Base-by-base conservation (phyloP, 1,140 invertebrate species). In the Heliconius hermathena region DNA sequence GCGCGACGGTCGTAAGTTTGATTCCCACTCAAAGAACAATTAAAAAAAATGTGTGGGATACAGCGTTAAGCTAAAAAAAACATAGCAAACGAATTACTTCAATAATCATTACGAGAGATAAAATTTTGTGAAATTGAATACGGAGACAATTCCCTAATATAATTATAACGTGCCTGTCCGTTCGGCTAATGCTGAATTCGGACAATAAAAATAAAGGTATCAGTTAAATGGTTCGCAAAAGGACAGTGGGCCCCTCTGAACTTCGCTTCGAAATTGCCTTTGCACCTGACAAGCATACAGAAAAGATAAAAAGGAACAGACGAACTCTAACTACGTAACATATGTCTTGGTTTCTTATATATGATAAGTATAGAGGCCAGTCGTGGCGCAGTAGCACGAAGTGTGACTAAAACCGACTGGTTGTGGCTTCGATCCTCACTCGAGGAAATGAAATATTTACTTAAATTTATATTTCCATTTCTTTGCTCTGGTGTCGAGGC, bases 171-270 rank as follows among this genome's bases (percentile, higher is more conserved):
- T 85, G 84, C 72, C 78, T 83, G 5, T 57, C 79, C 79, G 33
- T 77, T 77, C 22, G 20, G 52, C 26, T 77, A 74, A 81, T 74
- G 79, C 52, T 71, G 71, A 41, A 78, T 78, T 76, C 66, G 71
- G 71, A 76, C 77, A 87, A 89, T 89, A 90, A 90, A 90, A 88
- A 83, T 84, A 86, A 90, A 86, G 82, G 85, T 85, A 85, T 82
- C 74, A 82, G 82, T 77, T 76, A 77, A 82, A 82, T 84, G 86
- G 85, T 84, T 86, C 83, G 82, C 82, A 82, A 85, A 87, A 81
- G 79, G 79, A 71, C 78, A 80, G 75, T 77, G 78, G 66, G 72
- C 36, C 72, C n/a, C 33, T 60, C 26, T 79, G 33, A 74, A 82
- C 29, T 82, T 75, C 60, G 82, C 78, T 77, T 75, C 76, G 78